Evolutionary conservation across 2,113 vertebrate species (phyloP).

Genomic region (Microcebus griseorufus): DNA sequence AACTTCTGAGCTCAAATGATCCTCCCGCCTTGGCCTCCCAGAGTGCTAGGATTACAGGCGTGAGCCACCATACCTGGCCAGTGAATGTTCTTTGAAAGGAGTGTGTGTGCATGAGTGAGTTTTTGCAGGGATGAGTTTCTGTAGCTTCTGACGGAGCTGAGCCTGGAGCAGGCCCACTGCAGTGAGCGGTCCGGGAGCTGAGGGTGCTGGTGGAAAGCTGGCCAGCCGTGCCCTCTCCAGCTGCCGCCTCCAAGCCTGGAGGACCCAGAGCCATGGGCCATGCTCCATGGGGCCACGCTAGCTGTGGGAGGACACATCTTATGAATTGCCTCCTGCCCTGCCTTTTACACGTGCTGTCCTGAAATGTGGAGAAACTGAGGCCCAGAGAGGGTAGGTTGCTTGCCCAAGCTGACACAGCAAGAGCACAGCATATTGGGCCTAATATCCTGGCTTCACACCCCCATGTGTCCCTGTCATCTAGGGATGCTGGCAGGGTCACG

Average conservation of each 20-base stretch:
- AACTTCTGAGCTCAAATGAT: no score
- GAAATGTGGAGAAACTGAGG: not conserved
- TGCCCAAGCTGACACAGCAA: not conserved
- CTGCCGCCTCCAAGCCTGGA: not conserved
- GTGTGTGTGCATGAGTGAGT: not conserved
- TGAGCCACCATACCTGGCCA: no score
- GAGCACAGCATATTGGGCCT: fast-evolving
- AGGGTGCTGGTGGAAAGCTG: not conserved
- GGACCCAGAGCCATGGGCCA: not conserved
- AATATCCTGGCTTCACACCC: not conserved
- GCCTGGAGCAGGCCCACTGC: not conserved
- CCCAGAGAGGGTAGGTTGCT: not conserved
- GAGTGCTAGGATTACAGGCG: no score
- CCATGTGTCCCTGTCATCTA: not conserved
- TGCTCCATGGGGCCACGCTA: not conserved
- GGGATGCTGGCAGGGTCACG: not conserved
- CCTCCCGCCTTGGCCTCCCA: no score
- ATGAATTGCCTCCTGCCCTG: not conserved
- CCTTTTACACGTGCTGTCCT: not conserved
- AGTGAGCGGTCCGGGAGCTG: not conserved
- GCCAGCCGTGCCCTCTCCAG: not conserved
- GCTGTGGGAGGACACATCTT: not conserved
- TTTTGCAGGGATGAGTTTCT: not conserved
- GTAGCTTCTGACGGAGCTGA: not conserved
- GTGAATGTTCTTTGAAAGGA: not conserved